Evolutionary conservation across 2,113 vertebrate genomes (phyloP), one percentile per base, ranked within the genome.

Genomic region (Sinocyclocheilus anshuiensis): DNA sequence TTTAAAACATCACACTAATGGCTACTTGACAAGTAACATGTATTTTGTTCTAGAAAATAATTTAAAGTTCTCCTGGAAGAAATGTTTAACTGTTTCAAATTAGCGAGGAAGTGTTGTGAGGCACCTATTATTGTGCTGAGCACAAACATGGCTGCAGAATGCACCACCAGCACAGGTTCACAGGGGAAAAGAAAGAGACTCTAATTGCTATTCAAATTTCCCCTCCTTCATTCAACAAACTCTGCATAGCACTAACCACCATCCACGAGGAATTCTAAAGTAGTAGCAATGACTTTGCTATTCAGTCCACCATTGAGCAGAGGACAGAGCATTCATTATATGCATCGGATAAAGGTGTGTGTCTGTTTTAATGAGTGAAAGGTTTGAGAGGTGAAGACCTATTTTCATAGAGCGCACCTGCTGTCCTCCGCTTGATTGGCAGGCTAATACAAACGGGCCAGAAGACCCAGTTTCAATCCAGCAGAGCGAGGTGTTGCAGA

Each of bases 181-280:
- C 88, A 16, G 12, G 57, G 83, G 86, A 90, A 48, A 88, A 76
- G 74, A 4, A 89, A 89, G 77, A 12, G 80, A 13, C 74, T 63
- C 84, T 93, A 90, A 91, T 89, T 91, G 78, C 69, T 59, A 22
- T 84, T 72, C 48, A 69, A 81, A 81, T 88, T 87, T 36, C 63
- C 84, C 57, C 83, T 45, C 83, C 59, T 80, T 77, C 48, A 86
- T 87, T 81, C 86, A 88, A 84, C 86, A 33, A 61, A 84, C 61
- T 83, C 82, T 84, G 86, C 63, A 89, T 87, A 71, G 74, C 86
- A 86, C 50, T 42, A 87, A 61, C 82, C 71, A 67, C 59, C 24
- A 78, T 61, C 26, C 76, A 22, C 24, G 4, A 61, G 72, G 84
- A 80, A 86, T 88, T 72, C n/a, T 72, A 50, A 57, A 39, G 76